Percentiles rank a stretch among this genome's conserved stretches.
Conservation (phyloP, 2,113 vertebrate species). For the Pipa parva region DNA sequence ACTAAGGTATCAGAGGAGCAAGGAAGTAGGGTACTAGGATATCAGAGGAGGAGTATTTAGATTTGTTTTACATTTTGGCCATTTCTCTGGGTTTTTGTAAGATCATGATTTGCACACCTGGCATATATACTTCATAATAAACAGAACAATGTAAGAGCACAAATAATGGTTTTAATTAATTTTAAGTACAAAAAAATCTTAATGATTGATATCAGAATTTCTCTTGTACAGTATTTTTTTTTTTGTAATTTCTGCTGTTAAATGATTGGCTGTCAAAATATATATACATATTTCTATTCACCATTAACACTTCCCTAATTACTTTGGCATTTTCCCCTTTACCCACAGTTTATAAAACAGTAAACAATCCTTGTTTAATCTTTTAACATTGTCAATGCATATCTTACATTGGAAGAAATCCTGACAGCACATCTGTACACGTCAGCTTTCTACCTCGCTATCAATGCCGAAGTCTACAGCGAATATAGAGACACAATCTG, state of each 20-base stretch:
- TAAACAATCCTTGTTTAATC: constrained; percentile 28
- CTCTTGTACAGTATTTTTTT: too few species aligned
- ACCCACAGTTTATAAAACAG: constrained; percentile 1
- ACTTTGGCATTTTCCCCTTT: background rate
- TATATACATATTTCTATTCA: background rate
- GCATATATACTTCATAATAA: too few species aligned
- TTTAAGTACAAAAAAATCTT: too few species aligned
- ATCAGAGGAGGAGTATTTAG: too few species aligned
- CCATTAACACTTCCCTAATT: background rate
- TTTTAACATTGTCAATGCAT: constrained; percentile 23
- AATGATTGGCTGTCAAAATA: background rate
- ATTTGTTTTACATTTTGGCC: too few species aligned
- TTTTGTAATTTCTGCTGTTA: background rate
- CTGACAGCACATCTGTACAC: constrained; percentile 27
- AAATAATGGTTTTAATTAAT: too few species aligned
- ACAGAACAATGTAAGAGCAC: too few species aligned
- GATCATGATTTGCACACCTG: too few species aligned
- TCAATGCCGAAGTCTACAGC: background rate
- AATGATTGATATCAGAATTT: too few species aligned
- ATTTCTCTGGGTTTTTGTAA: too few species aligned
- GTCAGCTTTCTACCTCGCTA: background rate
- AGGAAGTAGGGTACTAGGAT: too few species aligned
- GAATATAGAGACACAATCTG: constrained; percentile 15
- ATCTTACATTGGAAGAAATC: constrained; percentile 22
- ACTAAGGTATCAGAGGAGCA: too few species aligned